A percentile compares a stretch with the other conserved stretches of the same genome.
Conservation (phyloP, 1,140 invertebrate genomes). For the Pogonus chalceus region DNA sequence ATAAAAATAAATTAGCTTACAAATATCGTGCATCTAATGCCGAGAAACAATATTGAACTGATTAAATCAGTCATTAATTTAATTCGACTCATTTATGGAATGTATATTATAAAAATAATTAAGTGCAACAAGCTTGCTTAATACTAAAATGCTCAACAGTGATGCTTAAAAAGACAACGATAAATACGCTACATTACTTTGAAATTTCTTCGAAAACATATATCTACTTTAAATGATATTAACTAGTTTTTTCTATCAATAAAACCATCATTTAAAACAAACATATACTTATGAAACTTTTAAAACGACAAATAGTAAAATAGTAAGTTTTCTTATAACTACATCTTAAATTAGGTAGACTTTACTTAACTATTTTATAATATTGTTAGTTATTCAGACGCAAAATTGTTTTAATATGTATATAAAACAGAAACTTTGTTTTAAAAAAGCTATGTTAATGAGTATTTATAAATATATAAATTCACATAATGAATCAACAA, state of each 20-base stretch:
- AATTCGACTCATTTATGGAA: background rate
- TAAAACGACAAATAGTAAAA: background rate
- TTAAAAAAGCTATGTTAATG: too few species aligned
- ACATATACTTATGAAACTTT: background rate
- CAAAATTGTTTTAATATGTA: too few species aligned
- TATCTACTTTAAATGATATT: background rate
- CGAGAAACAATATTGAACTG: background rate
- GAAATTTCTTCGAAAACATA: background rate
- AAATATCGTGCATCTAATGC: background rate
- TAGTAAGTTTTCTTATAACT: background rate
- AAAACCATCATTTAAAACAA: background rate
- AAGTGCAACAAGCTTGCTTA: conserved; percentile 6
- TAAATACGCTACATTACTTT: too few species aligned
- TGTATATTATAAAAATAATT: conserved; percentile 2
- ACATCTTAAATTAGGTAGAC: too few species aligned
- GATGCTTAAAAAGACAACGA: too few species aligned
- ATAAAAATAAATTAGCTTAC: background rate
- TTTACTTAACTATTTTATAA: too few species aligned
- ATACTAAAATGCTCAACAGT: background rate
- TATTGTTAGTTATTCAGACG: too few species aligned
- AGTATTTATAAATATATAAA: too few species aligned
- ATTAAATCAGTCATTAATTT: background rate
- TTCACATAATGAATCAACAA: too few species aligned
- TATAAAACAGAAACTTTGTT: too few species aligned
- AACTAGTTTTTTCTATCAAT: background rate